Percentiles rank a stretch among this genome's conserved stretches.
Evolutionary conservation across 2,113 vertebrate species (phyloP).

Genomic region (Parotia lawesii): DNA sequence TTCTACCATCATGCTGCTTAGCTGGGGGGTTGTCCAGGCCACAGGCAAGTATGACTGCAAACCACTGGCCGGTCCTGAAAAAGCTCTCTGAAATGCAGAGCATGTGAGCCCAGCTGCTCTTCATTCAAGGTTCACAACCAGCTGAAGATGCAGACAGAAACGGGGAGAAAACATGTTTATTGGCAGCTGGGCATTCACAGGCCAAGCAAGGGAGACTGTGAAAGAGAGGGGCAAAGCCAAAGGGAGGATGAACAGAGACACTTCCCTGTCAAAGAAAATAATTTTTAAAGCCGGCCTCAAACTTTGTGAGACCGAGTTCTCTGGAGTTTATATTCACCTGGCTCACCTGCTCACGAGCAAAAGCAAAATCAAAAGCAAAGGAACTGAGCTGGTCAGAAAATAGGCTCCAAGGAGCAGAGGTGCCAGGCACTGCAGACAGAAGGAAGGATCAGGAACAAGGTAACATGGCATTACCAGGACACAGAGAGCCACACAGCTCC

Average conservation of each 20-base stretch:
- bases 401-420: neutral
- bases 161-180: neutral
- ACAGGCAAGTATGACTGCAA: neutral
- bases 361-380: neutral
- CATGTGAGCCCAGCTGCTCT: neutral
- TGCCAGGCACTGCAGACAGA: accelerated
- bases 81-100: slow-evolving; percentile 1
- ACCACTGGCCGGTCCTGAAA: neutral
- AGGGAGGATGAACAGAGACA: neutral
- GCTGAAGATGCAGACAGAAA: neutral
- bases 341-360: accelerated
- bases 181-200: neutral
- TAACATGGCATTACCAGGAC: neutral
- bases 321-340: neutral
- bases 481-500: neutral
- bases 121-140: slow-evolving; percentile 20
- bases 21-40: neutral
- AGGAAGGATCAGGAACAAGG: neutral
- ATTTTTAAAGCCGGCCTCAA: neutral
- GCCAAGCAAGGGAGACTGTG: neutral
- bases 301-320: neutral
- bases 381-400: neutral
- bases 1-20: neutral
- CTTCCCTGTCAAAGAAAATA: neutral
- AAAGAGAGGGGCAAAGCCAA: neutral